These are phyloP conservation scores for Sinodicranocentrus sp. DNA, from an alignment of 2,888 invertebrate genomes.

Conservation along the genomic window DNA sequence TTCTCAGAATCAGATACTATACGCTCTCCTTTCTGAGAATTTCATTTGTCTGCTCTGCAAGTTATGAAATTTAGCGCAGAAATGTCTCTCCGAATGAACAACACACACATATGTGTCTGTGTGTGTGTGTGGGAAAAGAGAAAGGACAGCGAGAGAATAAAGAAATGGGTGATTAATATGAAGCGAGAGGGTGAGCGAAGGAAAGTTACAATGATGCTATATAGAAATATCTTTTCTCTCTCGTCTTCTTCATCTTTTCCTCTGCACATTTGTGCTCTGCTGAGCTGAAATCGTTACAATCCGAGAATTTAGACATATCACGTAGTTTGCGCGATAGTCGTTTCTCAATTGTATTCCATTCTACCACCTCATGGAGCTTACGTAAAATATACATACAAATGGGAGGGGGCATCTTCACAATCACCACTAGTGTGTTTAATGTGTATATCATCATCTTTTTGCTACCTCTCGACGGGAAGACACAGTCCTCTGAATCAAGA, in stretches of 20 bases:
- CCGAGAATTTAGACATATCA: conserved; percentile 26
- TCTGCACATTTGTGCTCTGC: conserved; percentile 24
- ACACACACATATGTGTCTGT: conserved; percentile 27
- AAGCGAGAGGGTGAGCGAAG: conserved; percentile 13
- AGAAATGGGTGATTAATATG: conserved; percentile 69
- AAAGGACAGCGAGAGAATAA: conserved; percentile 46
- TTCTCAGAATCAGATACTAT: conserved; percentile 60
- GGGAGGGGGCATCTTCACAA: conserved; percentile 58
- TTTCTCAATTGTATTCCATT: conserved; percentile 43
- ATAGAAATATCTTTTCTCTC: background rate
- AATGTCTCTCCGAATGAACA: conserved; percentile 49
- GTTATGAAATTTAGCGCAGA: conserved; percentile 50
- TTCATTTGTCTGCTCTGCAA: conserved; percentile 43
- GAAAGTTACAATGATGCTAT: conserved; percentile 47
- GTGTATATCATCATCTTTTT: conserved; percentile 65
- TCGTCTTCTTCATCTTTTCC: conserved; percentile 15
- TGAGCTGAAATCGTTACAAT: conserved; percentile 24
- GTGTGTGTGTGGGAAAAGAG: background rate
- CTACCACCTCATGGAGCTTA: background rate
- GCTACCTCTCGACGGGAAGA: conserved; percentile 48
- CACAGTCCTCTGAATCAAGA: conserved; percentile 48
- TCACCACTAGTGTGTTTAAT: conserved; percentile 63
- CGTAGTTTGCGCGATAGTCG: conserved; percentile 21
- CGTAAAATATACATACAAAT: conserved; percentile 54
- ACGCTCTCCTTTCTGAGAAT: conserved; percentile 53